These are phyloP conservation scores for Cercopithecus diana DNA, from an alignment of 2,797 vertebrate species.

Conservation along the genomic window DNA sequence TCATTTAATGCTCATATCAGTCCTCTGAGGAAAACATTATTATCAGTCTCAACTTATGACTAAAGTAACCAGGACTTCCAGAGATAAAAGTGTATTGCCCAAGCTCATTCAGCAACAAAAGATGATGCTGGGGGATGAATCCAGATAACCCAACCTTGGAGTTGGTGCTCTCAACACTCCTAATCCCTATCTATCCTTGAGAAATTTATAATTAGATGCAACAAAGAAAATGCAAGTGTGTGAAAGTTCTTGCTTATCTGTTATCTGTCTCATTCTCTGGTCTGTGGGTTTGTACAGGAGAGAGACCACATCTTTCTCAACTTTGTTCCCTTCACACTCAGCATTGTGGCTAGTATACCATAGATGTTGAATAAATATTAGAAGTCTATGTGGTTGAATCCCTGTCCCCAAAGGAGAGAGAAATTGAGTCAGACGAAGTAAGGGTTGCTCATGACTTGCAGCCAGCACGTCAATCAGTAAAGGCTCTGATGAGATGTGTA, in stretches of 20 bases:
- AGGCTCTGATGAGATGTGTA: background rate
- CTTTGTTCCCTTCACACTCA: background rate
- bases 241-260: background rate
- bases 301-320: background rate
- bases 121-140: background rate
- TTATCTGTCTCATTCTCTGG: background rate
- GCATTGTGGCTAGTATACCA: background rate
- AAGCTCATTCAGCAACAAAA: slow-evolving; percentile 22
- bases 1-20: background rate
- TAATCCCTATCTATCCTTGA: background rate
- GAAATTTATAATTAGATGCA: background rate
- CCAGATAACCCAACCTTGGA: background rate
- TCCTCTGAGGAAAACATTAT: background rate
- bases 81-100: background rate
- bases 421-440: background rate
- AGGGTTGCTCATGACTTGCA: background rate
- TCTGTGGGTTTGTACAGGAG: background rate
- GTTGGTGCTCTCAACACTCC: background rate
- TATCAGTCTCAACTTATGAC: background rate
- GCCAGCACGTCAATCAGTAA: background rate
- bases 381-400: background rate
- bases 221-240: background rate
- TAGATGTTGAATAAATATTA: slow-evolving; percentile 55
- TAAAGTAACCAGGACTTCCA: background rate
- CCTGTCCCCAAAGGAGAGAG: background rate